A percentile compares a stretch with the other conserved stretches of the same genome.
Conservation (phyloP, 2,888 invertebrate genomes). For the Aporophyla lueneburgensis region DNA sequence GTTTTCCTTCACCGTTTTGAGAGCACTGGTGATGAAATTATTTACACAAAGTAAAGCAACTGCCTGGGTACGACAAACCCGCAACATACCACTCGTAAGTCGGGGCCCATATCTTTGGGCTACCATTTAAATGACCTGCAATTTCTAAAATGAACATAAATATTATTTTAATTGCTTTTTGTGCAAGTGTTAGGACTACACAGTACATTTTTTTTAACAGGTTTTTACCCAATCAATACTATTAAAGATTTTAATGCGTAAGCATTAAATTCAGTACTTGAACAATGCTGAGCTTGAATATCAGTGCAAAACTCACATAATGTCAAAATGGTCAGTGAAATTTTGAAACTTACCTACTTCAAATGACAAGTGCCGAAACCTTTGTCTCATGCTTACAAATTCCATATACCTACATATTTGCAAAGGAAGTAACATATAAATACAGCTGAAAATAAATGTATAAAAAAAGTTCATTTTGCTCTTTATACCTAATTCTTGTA, state of each 20-base stretch:
- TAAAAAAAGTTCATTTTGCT: too few relatives aligned
- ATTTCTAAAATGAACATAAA: neutral
- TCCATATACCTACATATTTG: neutral
- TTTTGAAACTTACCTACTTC: neutral
- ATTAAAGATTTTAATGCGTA: neutral
- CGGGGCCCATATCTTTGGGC: too few relatives aligned
- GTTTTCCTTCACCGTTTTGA: too few relatives aligned
- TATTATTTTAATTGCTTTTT: neutral
- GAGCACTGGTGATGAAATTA: too few relatives aligned
- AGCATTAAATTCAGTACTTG: neutral
- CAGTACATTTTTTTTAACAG: neutral
- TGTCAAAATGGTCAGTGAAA: neutral
- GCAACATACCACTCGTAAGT: too few relatives aligned
- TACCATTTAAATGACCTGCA: neutral
- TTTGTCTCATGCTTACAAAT: neutral
- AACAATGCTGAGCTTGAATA: neutral
- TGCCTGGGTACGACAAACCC: too few relatives aligned
- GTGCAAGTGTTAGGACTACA: neutral
- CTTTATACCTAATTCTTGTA: too few relatives aligned
- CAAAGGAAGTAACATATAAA: constrained; percentile 2
- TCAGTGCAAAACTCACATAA: neutral
- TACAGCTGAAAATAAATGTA: neutral
- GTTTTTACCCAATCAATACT: neutral
- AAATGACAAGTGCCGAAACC: neutral
- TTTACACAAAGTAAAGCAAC: too few relatives aligned